Evolutionary conservation across 2,888 invertebrate species (phyloP), one percentile per base, ranked within the genome.

Genomic region (Ischnura elegans): DNA sequence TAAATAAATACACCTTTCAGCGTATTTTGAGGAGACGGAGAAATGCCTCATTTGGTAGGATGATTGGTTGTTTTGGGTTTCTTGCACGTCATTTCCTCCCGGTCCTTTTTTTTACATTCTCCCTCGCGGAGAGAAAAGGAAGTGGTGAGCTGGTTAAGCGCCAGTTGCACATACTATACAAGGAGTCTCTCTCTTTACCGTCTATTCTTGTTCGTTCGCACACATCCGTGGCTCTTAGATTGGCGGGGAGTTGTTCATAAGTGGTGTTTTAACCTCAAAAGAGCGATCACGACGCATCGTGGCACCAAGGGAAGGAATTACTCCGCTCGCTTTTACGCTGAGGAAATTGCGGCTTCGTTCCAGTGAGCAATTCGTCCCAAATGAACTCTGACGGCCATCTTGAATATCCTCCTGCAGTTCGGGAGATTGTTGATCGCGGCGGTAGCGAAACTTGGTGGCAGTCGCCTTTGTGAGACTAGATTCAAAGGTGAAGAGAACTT

Each of bases 321-420:
- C 29, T 36, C n/a, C n/a, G 36, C 29, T 36, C 76, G 76, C 76
- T 36, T 13, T 36, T 13, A 13, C 76, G 13, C 36, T 16, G 29
- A 76, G 76, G 76, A 76, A 76, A 76, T 76, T 36, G 36, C 76
- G 76, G 13, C 61, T 76, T 36, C 76, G 76, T 76, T 36, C 29
- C 76, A 76, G 36, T 76, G 76, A 76, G 13, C 76, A 36, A 76
- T 36, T 76, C 76, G 76, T 36, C 76, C 76, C 25, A 76, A 76
- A 76, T 76, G 76, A 76, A 36, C 36, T 76, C 36, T 13, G 6
- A 16, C 36, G 29, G 29, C 29, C 16, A 76, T 76, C 36, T 36
- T 76, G 76, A 36, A 76, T 61, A 8, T 21, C 6, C 13, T 25
- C 61, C 61, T 8, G 61, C 8, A 36, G 51, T 51, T 51, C 51